Evolutionary conservation across 2,113 vertebrate species (phyloP).

Genomic region (Poeciliopsis prolifica): DNA sequence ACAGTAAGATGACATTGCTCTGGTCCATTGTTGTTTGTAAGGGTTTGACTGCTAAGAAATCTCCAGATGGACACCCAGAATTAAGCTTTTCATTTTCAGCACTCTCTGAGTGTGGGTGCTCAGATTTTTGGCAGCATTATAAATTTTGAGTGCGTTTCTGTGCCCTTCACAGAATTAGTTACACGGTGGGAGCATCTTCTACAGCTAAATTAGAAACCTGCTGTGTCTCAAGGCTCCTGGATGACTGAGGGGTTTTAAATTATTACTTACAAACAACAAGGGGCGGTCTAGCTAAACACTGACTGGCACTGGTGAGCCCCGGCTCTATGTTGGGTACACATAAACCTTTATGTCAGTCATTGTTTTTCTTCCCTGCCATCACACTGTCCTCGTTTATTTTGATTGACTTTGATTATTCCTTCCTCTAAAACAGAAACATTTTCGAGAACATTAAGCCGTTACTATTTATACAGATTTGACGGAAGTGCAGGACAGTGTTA

Average conservation of each 20-base stretch:
- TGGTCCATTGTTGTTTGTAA: conserved; percentile 34
- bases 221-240: conserved; percentile 56
- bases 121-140: conserved; percentile 46
- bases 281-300: conserved; percentile 36
- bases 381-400: neutral
- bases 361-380: neutral
- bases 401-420: neutral
- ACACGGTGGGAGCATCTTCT: conserved; percentile 50
- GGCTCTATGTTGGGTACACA: neutral
- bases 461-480: neutral
- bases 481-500: neutral
- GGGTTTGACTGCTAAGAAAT: conserved; percentile 51
- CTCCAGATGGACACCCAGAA: conserved; percentile 68
- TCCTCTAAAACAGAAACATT: no score
- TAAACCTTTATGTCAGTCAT: neutral
- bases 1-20: conserved; percentile 16
- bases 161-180: conserved; percentile 72
- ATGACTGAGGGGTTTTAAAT: conserved; percentile 53
- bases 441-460: neutral
- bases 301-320: conserved; percentile 4
- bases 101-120: conserved; percentile 43
- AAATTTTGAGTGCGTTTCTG: conserved; percentile 47
- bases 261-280: conserved; percentile 34
- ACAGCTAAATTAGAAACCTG: conserved; percentile 63
- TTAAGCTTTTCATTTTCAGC: conserved; percentile 52